Percentiles rank a stretch among this genome's conserved stretches.
phyloP scores from a whole-genome alignment of 2,888 invertebrate species.

The Prostheceraeus crozeri region DNA sequence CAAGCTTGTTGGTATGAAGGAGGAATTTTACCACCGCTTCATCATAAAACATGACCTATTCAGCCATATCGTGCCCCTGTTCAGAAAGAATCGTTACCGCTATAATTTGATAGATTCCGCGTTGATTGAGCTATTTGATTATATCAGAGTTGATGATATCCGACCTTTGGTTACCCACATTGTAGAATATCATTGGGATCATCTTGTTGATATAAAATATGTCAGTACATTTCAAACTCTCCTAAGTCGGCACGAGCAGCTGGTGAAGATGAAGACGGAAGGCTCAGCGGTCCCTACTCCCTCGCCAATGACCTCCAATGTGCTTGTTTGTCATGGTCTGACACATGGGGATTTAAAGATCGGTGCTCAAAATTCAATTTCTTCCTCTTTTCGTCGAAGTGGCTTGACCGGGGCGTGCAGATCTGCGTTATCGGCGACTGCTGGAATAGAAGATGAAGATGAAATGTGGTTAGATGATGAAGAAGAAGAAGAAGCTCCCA shows the following conservation, averaged over 20 bases:
- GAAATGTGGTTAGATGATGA: no score
- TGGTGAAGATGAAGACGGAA: no score
- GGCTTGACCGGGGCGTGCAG: no score
- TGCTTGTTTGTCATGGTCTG: no score
- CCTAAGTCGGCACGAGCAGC: constrained; percentile 60
- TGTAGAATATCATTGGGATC: constrained; percentile 88
- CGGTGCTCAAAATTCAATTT: no score
- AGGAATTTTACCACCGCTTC: constrained; percentile 94
- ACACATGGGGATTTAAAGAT: no score
- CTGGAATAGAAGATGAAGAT: no score
- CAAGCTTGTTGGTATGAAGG: constrained; percentile 90
- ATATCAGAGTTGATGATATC: constrained; percentile 71
- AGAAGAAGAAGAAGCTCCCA: no score
- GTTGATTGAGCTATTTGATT: constrained; percentile 97
- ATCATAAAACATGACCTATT: constrained; percentile 88
- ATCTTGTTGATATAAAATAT: constrained; percentile 86
- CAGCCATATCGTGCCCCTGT: constrained; percentile 88
- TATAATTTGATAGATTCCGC: constrained; percentile 98
- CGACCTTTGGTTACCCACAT: constrained; percentile 67
- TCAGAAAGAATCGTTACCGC: constrained; percentile 87
- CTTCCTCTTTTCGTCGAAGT: no score
- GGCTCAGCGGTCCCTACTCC: no score
- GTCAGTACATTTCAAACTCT: constrained; percentile 94
- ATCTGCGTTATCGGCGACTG: no score
- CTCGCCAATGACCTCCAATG: no score